Conservation (phyloP, 2,113 vertebrate genomes). For the Coracopsis vasa region DNA sequence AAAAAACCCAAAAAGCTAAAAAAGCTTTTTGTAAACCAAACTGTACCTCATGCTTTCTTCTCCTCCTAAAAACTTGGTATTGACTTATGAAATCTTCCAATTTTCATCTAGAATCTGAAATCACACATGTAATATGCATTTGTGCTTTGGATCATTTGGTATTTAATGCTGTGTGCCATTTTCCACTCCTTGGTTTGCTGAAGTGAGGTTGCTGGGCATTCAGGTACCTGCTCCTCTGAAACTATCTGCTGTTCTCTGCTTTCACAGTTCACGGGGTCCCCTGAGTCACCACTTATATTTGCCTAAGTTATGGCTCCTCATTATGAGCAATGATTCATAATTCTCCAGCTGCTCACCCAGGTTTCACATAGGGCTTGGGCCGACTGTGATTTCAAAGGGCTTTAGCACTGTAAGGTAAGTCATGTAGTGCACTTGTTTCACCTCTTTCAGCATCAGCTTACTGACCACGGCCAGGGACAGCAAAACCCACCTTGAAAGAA, state of each 20-base stretch:
- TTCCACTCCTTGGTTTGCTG: neutral
- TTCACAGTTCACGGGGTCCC: neutral
- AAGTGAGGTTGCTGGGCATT: neutral
- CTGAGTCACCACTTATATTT: constrained; percentile 6
- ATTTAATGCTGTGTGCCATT: neutral
- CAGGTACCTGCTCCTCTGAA: constrained; percentile 16
- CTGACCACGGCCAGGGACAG: neutral
- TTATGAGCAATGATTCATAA: constrained; percentile 2
- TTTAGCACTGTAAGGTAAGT: neutral
- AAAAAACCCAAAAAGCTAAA: neutral
- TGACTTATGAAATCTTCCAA: neutral
- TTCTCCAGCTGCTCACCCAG: constrained; percentile 2
- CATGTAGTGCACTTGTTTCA: neutral
- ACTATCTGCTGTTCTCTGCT: neutral
- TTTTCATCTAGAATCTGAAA: neutral
- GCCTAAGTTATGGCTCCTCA: neutral
- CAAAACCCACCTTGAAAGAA: neutral
- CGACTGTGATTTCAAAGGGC: neutral
- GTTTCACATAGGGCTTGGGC: neutral
- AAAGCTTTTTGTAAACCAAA: neutral
- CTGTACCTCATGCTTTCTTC: neutral
- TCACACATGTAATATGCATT: neutral
- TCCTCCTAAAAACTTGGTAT: neutral
- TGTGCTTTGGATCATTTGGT: neutral
- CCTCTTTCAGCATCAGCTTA: neutral